Percentiles rank a stretch among this genome's conserved stretches.
Conservation (phyloP, 2,888 invertebrate species). For the Coremacera marginata region DNA sequence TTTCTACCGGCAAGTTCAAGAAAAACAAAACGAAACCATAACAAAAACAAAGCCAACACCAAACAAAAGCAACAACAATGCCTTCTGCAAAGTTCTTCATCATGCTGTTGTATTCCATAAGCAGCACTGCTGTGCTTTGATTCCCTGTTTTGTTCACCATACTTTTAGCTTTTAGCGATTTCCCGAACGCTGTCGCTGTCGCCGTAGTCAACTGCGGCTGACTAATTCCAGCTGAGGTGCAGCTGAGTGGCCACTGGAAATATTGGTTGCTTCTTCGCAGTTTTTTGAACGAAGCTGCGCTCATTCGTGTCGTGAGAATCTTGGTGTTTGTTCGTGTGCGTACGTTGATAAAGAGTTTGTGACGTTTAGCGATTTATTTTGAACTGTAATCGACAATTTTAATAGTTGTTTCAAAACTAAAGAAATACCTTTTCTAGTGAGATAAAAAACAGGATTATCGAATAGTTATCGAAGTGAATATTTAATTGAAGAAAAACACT, state of each 20-base stretch:
- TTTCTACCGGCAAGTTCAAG: not conserved
- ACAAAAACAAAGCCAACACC: conserved; percentile 35
- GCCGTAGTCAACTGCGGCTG: not conserved
- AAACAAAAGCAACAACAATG: conserved; percentile 40
- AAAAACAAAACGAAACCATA: conserved; percentile 52
- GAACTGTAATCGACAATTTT: not conserved
- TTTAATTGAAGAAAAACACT: too few species aligned
- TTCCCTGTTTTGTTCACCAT: not conserved
- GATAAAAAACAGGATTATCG: too few species aligned
- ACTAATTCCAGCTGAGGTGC: conserved; percentile 9
- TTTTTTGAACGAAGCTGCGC: not conserved
- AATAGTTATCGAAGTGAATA: too few species aligned
- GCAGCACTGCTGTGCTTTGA: not conserved
- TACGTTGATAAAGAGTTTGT: not conserved
- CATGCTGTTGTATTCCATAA: not conserved
- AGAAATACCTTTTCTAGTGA: not conserved
- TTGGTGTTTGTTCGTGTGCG: conserved; percentile 2
- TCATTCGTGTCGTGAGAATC: conserved; percentile 24
- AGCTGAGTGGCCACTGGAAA: conserved; percentile 21
- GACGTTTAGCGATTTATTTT: not conserved
- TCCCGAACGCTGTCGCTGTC: not conserved
- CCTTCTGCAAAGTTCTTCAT: not conserved
- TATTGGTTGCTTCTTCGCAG: conserved; percentile 8
- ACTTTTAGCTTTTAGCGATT: not conserved
- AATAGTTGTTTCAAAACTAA: not conserved